Conservation (phyloP, 2,113 vertebrate species). For the Hipposideros armiger region DNA sequence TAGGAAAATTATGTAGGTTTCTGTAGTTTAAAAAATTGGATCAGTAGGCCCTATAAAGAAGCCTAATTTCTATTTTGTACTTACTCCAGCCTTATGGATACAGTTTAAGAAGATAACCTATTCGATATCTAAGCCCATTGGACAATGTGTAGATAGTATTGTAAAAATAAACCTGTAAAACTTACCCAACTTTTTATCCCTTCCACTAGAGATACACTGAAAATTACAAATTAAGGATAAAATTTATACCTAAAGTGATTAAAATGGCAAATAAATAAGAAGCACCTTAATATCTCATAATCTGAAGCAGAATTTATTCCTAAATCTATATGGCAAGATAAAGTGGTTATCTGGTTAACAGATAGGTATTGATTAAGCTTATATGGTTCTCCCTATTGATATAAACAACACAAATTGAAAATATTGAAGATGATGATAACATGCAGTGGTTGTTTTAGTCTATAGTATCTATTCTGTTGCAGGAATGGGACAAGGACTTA, state of each 20-base stretch:
- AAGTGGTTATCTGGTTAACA: constrained; percentile 35
- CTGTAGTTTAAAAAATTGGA: constrained; percentile 14
- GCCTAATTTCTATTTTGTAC: constrained; percentile 10
- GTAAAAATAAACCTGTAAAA: neutral
- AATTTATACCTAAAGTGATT: neutral
- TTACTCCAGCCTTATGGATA: neutral
- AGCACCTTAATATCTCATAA: neutral
- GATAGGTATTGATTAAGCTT: neutral
- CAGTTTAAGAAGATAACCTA: neutral
- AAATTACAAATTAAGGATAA: constrained; percentile 10
- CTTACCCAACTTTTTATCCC: neutral
- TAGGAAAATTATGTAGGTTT: neutral
- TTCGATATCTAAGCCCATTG: neutral
- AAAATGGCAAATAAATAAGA: constrained; percentile 18
- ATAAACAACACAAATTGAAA: neutral
- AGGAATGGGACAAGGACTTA: neutral
- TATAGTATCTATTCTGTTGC: neutral
- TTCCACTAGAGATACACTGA: neutral
- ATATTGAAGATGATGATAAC: neutral
- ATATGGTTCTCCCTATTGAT: neutral
- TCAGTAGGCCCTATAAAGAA: neutral
- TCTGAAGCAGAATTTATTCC: constrained; percentile 4
- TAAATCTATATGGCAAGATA: neutral
- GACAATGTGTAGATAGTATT: neutral
- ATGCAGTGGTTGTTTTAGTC: neutral